phyloP scores from a whole-genome alignment of 2,113 vertebrate species.

The Acrocephalus kingi region DNA sequence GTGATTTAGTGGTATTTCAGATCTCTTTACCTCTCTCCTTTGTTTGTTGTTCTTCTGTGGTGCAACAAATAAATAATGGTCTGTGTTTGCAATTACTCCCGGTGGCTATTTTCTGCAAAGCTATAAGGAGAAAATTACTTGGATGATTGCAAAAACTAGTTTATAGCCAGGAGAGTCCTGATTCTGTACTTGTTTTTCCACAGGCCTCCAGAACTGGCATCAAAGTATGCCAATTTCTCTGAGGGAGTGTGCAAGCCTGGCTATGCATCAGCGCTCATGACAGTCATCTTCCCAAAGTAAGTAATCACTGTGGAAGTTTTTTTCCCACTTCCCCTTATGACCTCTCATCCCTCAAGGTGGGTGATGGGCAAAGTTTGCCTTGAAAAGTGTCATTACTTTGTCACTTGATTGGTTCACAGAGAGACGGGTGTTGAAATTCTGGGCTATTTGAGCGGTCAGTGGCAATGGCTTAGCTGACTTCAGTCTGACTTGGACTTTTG shows the following conservation, averaged over 20 bases:
- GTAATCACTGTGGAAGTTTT: constrained; percentile 17
- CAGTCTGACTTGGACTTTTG: not conserved
- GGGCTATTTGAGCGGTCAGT: not conserved
- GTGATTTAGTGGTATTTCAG: not conserved
- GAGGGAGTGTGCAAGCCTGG: constrained; percentile 91
- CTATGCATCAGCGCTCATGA: constrained; percentile 92
- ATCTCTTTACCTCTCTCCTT: not conserved
- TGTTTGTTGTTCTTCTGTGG: not conserved
- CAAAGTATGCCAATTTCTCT: constrained; percentile 92
- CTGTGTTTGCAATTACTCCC: not conserved
- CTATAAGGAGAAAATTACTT: not conserved
- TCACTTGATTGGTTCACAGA: not conserved
- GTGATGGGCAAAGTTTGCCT: not conserved
- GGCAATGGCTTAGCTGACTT: not conserved
- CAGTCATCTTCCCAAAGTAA: constrained; percentile 95
- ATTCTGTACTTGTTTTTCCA: constrained; percentile 42
- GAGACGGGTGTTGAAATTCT: not conserved
- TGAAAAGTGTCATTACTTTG: not conserved
- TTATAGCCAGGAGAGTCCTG: not conserved
- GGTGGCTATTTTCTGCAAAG: not conserved
- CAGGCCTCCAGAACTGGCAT: constrained; percentile 86
- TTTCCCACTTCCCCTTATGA: not conserved
- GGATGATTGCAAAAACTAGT: not conserved
- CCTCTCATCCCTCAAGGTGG: not conserved
- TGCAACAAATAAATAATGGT: not conserved